A percentile compares a stretch with the other conserved stretches of the same genome.
Conservation (phyloP, 2,113 vertebrate genomes). For the Albula glossodonta region DNA sequence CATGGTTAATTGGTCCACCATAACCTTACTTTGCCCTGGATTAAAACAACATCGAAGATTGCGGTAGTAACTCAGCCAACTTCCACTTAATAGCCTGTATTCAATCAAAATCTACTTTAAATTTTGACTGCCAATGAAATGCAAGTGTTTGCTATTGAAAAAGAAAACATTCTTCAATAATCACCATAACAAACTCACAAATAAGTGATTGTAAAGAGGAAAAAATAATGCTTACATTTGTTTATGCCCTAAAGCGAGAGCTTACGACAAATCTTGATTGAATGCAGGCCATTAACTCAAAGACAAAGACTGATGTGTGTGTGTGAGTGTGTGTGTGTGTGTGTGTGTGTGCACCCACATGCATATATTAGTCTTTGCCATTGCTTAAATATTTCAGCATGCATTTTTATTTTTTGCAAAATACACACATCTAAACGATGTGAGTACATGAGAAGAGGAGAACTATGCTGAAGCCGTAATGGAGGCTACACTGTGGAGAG, state of each 20-base stretch:
- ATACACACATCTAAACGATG: slow-evolving; percentile 16
- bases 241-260: not conserved
- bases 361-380: not conserved
- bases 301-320: slow-evolving; percentile 16
- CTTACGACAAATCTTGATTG: not conserved
- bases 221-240: no score
- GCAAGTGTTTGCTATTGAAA: no score
- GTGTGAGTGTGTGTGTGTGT: slow-evolving; percentile 22
- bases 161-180: no score
- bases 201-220: no score
- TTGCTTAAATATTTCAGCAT: not conserved
- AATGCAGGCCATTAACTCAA: not conserved
- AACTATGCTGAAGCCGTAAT: slow-evolving; percentile 1
- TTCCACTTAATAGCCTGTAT: no score
- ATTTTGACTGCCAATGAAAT: no score
- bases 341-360: slow-evolving; percentile 1
- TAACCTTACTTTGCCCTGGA: not conserved
- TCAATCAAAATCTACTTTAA: no score
- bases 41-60: not conserved
- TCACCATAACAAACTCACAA: no score
- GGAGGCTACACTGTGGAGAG: not conserved
- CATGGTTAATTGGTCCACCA: not conserved
- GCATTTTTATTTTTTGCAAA: not conserved
- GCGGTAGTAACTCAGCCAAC: not conserved
- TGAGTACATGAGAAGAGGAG: not conserved